Conservation (phyloP, 2,797 vertebrate species). For the Pantherophis vulpinus region DNA sequence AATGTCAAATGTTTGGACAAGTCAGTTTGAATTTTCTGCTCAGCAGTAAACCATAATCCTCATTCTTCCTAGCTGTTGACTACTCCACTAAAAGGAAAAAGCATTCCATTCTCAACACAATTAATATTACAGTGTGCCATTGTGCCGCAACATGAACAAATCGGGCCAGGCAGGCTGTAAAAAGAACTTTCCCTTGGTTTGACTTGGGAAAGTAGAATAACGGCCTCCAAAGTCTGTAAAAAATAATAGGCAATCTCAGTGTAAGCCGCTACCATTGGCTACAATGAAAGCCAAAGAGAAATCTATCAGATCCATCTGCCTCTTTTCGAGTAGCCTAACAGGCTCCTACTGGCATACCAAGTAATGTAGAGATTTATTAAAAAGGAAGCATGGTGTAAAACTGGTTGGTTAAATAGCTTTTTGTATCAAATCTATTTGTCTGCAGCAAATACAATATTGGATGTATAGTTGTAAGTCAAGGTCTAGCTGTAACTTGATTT, state of each 20-base stretch:
- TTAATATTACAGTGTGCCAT: background rate
- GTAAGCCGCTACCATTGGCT: background rate
- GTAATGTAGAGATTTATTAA: background rate
- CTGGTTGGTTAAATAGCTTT: background rate
- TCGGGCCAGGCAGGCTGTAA: background rate
- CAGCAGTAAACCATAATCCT: background rate
- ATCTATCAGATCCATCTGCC: background rate
- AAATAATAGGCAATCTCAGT: background rate
- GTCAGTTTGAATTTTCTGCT: background rate
- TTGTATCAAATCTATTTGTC: background rate
- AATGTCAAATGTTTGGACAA: background rate
- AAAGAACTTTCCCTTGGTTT: background rate
- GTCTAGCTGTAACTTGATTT: background rate
- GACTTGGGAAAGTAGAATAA: background rate
- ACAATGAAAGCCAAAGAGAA: background rate
- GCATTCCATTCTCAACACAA: background rate
- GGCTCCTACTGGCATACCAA: background rate
- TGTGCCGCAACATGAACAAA: background rate
- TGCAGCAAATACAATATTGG: background rate
- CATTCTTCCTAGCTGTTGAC: no score
- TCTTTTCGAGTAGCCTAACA: background rate
- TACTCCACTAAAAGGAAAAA: background rate
- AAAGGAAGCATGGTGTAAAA: background rate
- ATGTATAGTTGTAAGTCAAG: background rate
- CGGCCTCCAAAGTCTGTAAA: background rate